Percentiles rank a stretch among this genome's conserved stretches.
These are phyloP conservation scores for Lagodon rhomboides DNA, from an alignment of 2,797 vertebrate genomes.

Conservation along the genomic window DNA sequence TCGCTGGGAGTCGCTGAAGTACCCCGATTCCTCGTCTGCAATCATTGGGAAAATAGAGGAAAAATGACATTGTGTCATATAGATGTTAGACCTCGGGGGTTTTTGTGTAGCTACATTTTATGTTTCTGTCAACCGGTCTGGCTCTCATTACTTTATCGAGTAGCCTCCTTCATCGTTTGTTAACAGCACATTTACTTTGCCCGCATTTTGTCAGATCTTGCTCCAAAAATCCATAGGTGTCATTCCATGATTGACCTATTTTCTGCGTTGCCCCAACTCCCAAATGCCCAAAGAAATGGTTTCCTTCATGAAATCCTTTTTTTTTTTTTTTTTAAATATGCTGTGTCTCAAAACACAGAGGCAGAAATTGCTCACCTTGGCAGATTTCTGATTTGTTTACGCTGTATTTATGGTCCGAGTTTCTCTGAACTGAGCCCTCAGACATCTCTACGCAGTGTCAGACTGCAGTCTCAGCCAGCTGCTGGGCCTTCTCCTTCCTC, in stretches of 20 bases:
- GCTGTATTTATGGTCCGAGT: conserved; percentile 15
- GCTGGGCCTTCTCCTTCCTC: conserved; percentile 54
- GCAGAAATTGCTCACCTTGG: conserved; percentile 6
- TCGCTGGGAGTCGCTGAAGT: conserved; percentile 55
- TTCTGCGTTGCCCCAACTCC: conserved; percentile 39
- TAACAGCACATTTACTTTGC: conserved; percentile 62
- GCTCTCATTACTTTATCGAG: conserved; percentile 61
- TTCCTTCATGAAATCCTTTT: conserved; percentile 48
- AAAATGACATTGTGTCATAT: conserved; percentile 60
- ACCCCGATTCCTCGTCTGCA: conserved; percentile 51
- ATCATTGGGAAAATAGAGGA: conserved; percentile 56
- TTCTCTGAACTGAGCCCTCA: conserved; percentile 21
- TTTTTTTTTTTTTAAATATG: conserved; percentile 48
- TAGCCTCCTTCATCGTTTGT: conserved; percentile 68
- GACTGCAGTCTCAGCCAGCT: conserved; percentile 44
- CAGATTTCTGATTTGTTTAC: conserved; percentile 60
- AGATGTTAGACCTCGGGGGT: conserved; percentile 52
- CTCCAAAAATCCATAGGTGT: conserved; percentile 66
- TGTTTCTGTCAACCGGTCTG: conserved; percentile 53
- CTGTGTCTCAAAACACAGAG: conserved; percentile 31
- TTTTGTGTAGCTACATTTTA: conserved; percentile 67
- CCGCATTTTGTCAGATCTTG: conserved; percentile 49
- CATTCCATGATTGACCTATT: conserved; percentile 62
- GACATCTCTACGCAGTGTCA: conserved; percentile 39
- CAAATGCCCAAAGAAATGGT: conserved; percentile 36